Percentiles rank a stretch among this genome's conserved stretches.
Conservation (phyloP, 1,140 invertebrate genomes). For the Sycophila sp. region DNA sequence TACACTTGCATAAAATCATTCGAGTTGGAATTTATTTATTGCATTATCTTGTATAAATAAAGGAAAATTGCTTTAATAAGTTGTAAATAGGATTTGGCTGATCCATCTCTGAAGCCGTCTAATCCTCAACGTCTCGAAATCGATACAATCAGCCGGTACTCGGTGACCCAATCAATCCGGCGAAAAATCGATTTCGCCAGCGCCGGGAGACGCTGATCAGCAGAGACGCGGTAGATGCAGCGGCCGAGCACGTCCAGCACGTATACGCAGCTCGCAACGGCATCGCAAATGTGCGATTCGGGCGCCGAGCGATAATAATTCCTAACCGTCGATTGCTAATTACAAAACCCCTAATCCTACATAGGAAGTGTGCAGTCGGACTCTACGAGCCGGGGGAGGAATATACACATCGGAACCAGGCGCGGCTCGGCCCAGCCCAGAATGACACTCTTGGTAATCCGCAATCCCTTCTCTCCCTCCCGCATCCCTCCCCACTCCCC, state of each 20-base stretch:
- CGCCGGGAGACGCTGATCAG: not conserved
- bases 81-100: not conserved
- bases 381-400: not conserved
- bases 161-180: too few species aligned
- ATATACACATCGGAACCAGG: slow-evolving; percentile 23
- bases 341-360: slow-evolving; percentile 44
- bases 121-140: too few species aligned
- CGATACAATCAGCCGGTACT: too few species aligned
- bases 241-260: too few species aligned
- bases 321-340: slow-evolving; percentile 50
- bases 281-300: slow-evolving; percentile 14
- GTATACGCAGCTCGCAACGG: too few species aligned
- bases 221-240: not conserved
- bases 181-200: too few species aligned
- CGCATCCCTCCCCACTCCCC: not conserved
- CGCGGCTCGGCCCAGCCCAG: slow-evolving; percentile 36
- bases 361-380: not conserved
- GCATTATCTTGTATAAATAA: too few species aligned
- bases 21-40: too few species aligned
- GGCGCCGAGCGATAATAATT: slow-evolving; percentile 44
- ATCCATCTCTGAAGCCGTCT: too few species aligned
- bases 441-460: slow-evolving; percentile 62
- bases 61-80: too few species aligned
- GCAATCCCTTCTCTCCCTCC: slow-evolving; percentile 43
- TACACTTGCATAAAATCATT: too few species aligned